Evolutionary conservation across 2,797 vertebrate genomes (phyloP), one percentile per base, ranked within the genome.

Genomic region (Knipowitschia caucasica): DNA sequence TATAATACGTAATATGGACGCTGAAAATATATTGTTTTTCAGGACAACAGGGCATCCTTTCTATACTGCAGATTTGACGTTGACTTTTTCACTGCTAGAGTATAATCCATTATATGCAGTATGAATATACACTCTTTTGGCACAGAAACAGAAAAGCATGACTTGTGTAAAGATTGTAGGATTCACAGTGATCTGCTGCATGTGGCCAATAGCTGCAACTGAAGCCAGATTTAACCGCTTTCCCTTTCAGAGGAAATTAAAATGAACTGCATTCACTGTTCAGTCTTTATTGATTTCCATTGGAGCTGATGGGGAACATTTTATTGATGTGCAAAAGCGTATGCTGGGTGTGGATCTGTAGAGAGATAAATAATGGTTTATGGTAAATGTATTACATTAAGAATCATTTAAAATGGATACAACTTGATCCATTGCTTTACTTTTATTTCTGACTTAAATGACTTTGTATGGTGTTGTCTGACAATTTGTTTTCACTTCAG

Each of bases 181-280:
- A 21, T 55, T 52, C 44, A 9, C 24, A 24, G 7, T 50, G 7
- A 59, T 25, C 26, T 36, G 38, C 39, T 64, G 73, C 63, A 74
- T 67, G 64, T 59, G 31, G 60, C 49, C 8, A 0, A 36, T 8
- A 42, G n/a, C 31, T 35, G 23, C 34, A 15, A 38, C 11, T 57
- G n/a, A 38, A 43, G 15, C 45, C 46, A 24, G 15, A 46, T 47
- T 34, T 53, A 25, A 44, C 35, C 26, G 3, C 9, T 53, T 31
- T 36, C 3, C 17, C 12, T 45, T 25, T 21, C 33, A 26, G 4
- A 31, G 3, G 49, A 43, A 14, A 59, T 56, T 42, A 33, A 60
- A 59, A 42, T 21, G 8, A 6, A 26, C 10, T n/a, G 3, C 7
- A 5, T 45, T 39, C 35, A 18, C 33, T 35, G 14, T 30, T 59